Percentiles rank a stretch among this genome's conserved stretches.
These are phyloP conservation scores for Pongo pygmaeus DNA, from an alignment of 2,113 vertebrate genomes.

Conservation along the genomic window DNA sequence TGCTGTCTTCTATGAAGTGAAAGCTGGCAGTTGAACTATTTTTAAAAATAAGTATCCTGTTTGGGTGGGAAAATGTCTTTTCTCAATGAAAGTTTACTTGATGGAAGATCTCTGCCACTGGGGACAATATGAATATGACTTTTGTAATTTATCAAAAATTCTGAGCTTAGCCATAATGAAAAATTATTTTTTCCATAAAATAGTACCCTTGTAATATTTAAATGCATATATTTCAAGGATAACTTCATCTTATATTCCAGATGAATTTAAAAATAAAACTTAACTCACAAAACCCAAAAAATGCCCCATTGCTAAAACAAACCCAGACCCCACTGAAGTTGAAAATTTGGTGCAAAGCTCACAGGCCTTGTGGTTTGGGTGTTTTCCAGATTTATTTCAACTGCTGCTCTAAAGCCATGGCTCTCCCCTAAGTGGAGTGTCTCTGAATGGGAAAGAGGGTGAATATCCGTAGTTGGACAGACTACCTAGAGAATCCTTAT, in stretches of 20 bases:
- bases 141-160: slow-evolving; percentile 5
- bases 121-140: not conserved
- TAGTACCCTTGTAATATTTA: not conserved
- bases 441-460: not conserved
- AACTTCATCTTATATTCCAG: slow-evolving; percentile 33
- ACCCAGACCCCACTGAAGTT: slow-evolving; percentile 13
- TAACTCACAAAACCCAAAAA: slow-evolving; percentile 51
- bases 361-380: slow-evolving; percentile 19
- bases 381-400: slow-evolving; percentile 53
- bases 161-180: not conserved
- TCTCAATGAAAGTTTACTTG: not conserved
- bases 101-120: not conserved
- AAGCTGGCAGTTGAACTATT: not conserved
- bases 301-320: slow-evolving; percentile 38
- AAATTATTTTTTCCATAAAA: slow-evolving; percentile 53
- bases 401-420: not conserved
- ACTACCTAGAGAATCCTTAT: not conserved
- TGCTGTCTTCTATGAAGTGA: not conserved
- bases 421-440: not conserved
- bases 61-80: slow-evolving; percentile 13
- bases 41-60: not conserved
- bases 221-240: slow-evolving; percentile 8
- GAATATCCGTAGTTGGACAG: not conserved
- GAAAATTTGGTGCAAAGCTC: slow-evolving; percentile 51
- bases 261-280: slow-evolving; percentile 62